Evolutionary conservation across 2,797 vertebrate species (phyloP), one percentile per base, ranked within the genome.

Genomic region (Myotis planiceps): DNA sequence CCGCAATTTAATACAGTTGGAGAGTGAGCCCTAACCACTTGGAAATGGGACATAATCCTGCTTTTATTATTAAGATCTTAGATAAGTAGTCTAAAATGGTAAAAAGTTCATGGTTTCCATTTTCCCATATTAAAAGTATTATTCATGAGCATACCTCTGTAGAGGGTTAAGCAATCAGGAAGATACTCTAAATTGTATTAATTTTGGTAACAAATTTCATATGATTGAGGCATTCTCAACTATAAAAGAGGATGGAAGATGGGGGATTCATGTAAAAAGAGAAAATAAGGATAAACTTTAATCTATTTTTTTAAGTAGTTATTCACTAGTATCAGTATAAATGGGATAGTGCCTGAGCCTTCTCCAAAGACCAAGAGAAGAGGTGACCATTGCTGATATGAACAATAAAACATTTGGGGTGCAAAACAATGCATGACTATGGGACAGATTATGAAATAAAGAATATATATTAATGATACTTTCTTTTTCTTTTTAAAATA

Each of bases 401-500:
- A 97, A 98, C 0, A 75, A 96, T 76, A 96, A 98, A 97, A 98
- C 97, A 98, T 98, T 95, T 98, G 97, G 98, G 98, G 98, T 98
- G 98, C 97, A 98, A 98, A 98, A 98, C 98, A 99, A 98, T 98
- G 98, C 98, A 96, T 97, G 98, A 98, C 97, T 98, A 98, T 96
- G 97, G 97, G 98, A 98, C 97, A 98, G 98, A 98, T 98, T 91
- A 98, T 97, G 98, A 98, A 98, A 99, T 98, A 98, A 99, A 98
- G 98, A 98, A 98, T 98, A 99, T 99, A 99, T 99, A 99, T 99
- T 99, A 98, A 98, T 97, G 97, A 98, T 42, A 42, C 42, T 42
- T 42, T 42, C 42, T 42, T 42, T 42, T 42, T 42, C 42, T 42
- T 42, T 42, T 42, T 39, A 9, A 2, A 0, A 42, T 42, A 42